These are phyloP conservation scores for Mastomys coucha DNA, from an alignment of 2,113 vertebrate genomes.

Conservation along the genomic window DNA sequence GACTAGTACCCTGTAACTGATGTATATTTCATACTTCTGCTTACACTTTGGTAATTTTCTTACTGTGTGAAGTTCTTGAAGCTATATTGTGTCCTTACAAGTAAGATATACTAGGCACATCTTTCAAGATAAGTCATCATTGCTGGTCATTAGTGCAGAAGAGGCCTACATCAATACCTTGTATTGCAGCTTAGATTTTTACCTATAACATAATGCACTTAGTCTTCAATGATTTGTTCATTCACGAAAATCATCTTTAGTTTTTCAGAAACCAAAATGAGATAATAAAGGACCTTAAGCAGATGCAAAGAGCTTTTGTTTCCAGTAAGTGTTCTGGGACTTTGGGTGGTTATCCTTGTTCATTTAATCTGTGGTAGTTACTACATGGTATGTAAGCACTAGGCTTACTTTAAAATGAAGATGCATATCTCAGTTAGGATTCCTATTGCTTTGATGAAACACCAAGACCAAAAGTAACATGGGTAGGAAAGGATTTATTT, in stretches of 20 bases:
- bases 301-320: too few relatives aligned
- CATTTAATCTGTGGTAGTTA: background rate
- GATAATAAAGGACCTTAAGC: background rate
- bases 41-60: background rate
- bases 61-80: background rate
- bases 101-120: background rate
- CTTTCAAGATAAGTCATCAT: background rate
- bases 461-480: background rate
- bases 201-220: rapidly evolving
- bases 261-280: background rate
- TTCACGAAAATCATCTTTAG: background rate
- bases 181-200: rapidly evolving
- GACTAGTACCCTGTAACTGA: conserved; percentile 1
- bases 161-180: background rate
- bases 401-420: background rate
- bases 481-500: background rate
- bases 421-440: background rate
- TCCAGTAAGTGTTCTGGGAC: background rate
- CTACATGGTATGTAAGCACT: background rate
- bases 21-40: conserved; percentile 26
- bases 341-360: background rate
- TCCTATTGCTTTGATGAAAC: background rate
- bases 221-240: background rate
- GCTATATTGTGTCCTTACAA: background rate
- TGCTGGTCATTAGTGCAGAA: background rate